These are phyloP conservation scores for Mayetiola destructor DNA, from an alignment of 2,888 invertebrate species.

Conservation along the genomic window DNA sequence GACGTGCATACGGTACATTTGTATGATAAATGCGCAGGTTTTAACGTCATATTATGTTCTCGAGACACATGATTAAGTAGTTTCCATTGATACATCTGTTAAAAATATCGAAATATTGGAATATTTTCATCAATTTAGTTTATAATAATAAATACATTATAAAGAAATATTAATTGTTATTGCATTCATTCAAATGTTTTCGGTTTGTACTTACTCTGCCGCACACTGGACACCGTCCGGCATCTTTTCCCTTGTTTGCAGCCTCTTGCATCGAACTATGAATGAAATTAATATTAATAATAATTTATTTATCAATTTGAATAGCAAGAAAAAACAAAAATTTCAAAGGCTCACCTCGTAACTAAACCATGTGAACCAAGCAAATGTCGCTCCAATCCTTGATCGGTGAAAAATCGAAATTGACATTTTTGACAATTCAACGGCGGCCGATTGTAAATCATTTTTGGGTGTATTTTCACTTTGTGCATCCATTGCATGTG, in stretches of 20 bases:
- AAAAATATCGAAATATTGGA: slow-evolving; percentile 17
- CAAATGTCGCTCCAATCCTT: slow-evolving; percentile 89
- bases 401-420: slow-evolving; percentile 92
- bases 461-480: slow-evolving; percentile 90
- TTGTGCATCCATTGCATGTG: slow-evolving; percentile 98
- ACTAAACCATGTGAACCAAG: slow-evolving; percentile 88
- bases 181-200: background rate
- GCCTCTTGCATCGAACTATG: slow-evolving; percentile 94
- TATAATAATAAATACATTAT: background rate
- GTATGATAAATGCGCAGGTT: slow-evolving; percentile 85
- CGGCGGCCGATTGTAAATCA: slow-evolving; percentile 88
- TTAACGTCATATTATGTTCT: slow-evolving; percentile 80
- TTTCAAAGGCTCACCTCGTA: no score
- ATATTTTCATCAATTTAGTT: background rate
- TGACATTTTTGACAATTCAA: slow-evolving; percentile 93
- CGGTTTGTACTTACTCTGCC: slow-evolving; percentile 54
- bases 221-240: slow-evolving; percentile 88
- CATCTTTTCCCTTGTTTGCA: slow-evolving; percentile 87
- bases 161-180: background rate
- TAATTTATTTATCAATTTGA: no score
- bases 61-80: slow-evolving; percentile 79
- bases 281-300: no score
- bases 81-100: slow-evolving; percentile 86
- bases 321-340: no score
- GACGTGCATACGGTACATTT: slow-evolving; percentile 92